Evolutionary conservation across 2,113 vertebrate genomes (phyloP).

Genomic region (Origma solitaria): DNA sequence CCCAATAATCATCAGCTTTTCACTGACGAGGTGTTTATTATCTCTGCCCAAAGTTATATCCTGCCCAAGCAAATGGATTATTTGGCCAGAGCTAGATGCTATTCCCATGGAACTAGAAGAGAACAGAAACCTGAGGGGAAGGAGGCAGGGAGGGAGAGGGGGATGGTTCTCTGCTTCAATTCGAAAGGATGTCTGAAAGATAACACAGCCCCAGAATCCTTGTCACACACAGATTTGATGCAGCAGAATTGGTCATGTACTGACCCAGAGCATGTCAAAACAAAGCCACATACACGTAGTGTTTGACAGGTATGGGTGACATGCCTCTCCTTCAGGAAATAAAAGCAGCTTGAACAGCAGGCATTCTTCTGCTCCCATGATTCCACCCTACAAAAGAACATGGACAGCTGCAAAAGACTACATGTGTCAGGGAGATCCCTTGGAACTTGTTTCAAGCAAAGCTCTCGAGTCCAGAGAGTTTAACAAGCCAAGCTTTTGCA

Average conservation of each 20-base stretch:
- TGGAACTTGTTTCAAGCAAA: neutral
- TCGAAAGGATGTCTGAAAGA: neutral
- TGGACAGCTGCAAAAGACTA: neutral
- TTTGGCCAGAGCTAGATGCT: neutral
- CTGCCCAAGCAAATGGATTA: neutral
- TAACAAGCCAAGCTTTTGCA: neutral
- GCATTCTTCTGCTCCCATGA: neutral
- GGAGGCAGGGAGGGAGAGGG: neutral
- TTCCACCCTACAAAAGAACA: neutral
- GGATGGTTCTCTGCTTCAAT: neutral
- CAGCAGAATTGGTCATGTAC: neutral
- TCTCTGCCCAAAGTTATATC: neutral
- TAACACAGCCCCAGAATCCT: neutral
- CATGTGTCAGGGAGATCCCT: neutral
- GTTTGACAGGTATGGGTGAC: neutral
- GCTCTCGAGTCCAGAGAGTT: neutral
- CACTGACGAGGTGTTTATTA: slow-evolving; percentile 49
- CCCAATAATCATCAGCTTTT: slow-evolving; percentile 32
- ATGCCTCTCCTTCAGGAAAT: neutral
- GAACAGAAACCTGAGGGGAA: neutral
- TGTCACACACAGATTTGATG: neutral
- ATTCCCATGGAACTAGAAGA: neutral
- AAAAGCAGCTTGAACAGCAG: neutral
- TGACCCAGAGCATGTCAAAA: neutral
- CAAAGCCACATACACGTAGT: neutral